Evolutionary conservation across 64 coral and sea anemone genomes (phyloP).

Genomic region (Dendronephthya gigantea): DNA sequence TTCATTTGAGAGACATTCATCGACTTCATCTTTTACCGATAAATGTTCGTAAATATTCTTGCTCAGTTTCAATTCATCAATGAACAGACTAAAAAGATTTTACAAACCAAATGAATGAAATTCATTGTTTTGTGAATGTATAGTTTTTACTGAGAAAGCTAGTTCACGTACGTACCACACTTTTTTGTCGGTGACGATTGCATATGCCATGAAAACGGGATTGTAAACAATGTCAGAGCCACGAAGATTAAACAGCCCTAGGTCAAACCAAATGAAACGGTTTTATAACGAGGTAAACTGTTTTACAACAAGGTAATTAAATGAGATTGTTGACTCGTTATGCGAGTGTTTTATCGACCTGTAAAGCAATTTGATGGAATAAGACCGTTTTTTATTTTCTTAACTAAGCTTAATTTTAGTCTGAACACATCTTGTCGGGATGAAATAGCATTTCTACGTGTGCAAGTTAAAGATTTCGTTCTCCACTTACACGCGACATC

Average conservation of each 20-base stretch:
- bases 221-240: conserved; percentile 76
- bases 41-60: conserved; percentile 60
- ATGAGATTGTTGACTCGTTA: no score
- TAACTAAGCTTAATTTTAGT: no score
- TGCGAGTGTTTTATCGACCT: no score
- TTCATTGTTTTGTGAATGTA: no score
- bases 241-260: conserved; percentile 97
- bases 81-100: conserved; percentile 82
- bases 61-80: conserved; percentile 69
- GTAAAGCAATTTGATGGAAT: no score
- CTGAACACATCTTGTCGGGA: not conserved
- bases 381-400: no score
- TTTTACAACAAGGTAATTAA: no score
- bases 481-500: conserved; percentile 79
- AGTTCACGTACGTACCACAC: conserved; percentile 54
- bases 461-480: no score
- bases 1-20: not conserved
- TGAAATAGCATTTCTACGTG: not conserved
- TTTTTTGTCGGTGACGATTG: conserved; percentile 53
- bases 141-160: no score
- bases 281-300: no score
- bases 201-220: conserved; percentile 95
- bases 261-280: not conserved
- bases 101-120: no score
- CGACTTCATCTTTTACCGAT: conserved; percentile 8